Evolutionary conservation across 92 coral and sea anemone genomes (phyloP), one percentile per base, ranked within the genome.

Genomic region (Paragorgia papillata): DNA sequence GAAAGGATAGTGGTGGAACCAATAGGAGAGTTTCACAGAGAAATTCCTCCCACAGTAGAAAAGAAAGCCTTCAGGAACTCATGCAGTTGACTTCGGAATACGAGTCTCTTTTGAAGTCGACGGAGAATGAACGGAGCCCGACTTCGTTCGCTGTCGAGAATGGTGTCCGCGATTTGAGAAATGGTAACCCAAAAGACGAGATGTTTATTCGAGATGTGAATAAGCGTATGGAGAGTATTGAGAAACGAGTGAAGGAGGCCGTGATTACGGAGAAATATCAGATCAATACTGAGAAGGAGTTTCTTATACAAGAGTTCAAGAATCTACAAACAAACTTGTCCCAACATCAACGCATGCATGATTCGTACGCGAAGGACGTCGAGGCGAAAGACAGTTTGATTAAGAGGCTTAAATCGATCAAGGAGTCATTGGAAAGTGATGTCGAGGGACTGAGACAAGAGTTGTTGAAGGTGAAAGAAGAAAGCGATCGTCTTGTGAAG

Each of bases 361-460:
- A 94, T 39, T 62, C 92, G 20, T 96, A 88, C 63, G 88, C 85
- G 83, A 88, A 79, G 57, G 98, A 94, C 65, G 74, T 94, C 31
- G 92, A 86, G 6, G 88, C 91, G 12, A 94, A 91, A 50, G 98
- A 91, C 37, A 91, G 89, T 17, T 83, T 94, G 55, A 88, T 94
- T 30, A 88, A 84, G 58, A 85, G 91, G 40, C 86, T 94, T 18
- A 94, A 94, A 81, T 85, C 97, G 79, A 88, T 88, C 44, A 94
- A 94, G 62, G 91, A 90, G 65, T 88, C 94, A 2, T 83, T 94
- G 63, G 97, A 94, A 51, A 83, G 84, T 69, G 98, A 94, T 76
- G 95, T 89, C 30, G 92, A 94, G 33, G 80, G 92, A 43, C 75
- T 94, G 39, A 90, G 88, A 73, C 90, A 90, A 20, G 95, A 94